Evolutionary conservation across 2,797 vertebrate species (phyloP).

Genomic region (Chromis chromis): DNA sequence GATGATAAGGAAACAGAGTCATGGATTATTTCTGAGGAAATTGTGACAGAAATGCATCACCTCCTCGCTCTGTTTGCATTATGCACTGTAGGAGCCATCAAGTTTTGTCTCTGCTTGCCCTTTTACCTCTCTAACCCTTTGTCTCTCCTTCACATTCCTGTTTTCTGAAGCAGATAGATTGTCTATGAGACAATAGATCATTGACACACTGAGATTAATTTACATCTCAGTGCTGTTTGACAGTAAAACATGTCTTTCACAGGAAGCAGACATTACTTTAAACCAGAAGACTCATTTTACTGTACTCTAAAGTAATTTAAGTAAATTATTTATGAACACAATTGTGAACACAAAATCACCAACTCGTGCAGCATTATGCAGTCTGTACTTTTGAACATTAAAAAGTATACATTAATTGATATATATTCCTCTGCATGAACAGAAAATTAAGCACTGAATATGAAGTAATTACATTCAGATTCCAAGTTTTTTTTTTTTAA

Average conservation of each 20-base stretch:
- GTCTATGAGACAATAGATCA: constrained; percentile 56
- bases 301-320: constrained; percentile 26
- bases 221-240: constrained; percentile 45
- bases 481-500: background rate
- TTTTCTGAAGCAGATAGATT: constrained; percentile 49
- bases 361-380: constrained; percentile 1
- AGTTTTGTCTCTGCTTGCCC: constrained; percentile 19
- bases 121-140: constrained; percentile 14
- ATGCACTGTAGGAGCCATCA: constrained; percentile 20
- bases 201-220: constrained; percentile 61
- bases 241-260: constrained; percentile 38
- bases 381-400: background rate
- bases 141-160: constrained; percentile 16
- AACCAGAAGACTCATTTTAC: constrained; percentile 12
- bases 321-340: constrained; percentile 26
- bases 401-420: background rate
- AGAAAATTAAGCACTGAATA: constrained; percentile 11
- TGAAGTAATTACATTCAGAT: constrained; percentile 8
- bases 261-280: constrained; percentile 44
- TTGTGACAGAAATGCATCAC: constrained; percentile 30
- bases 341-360: constrained; percentile 14
- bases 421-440: background rate
- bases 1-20: constrained; percentile 18
- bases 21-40: constrained; percentile 27
- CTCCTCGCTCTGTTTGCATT: constrained; percentile 18